Evolutionary conservation across 2,113 vertebrate species (phyloP).

Genomic region (Galbula dea): DNA sequence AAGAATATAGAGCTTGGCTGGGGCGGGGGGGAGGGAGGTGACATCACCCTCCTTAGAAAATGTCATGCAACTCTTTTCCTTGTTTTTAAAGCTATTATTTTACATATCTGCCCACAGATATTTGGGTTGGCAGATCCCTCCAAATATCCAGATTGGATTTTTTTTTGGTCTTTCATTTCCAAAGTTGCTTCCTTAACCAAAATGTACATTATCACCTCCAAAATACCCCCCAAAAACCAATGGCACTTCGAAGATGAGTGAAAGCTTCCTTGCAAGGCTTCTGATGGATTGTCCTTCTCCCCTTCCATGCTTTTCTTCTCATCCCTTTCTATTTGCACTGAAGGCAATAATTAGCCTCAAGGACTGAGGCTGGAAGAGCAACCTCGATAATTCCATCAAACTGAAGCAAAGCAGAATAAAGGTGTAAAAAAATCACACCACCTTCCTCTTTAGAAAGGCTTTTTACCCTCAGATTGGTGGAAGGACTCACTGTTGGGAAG

Average conservation of each 20-base stretch:
- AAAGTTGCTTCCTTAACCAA: conserved; percentile 10
- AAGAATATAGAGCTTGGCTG: background rate
- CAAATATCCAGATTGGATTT: conserved; percentile 24
- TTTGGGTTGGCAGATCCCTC: conserved; percentile 46
- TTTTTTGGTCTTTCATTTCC: background rate
- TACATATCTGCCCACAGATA: conserved; percentile 36
- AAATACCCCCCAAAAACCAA: background rate
- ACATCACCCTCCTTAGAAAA: conserved; percentile 47
- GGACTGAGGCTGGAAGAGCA: background rate
- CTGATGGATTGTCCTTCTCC: background rate
- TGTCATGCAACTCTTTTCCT: background rate
- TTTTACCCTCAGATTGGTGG: background rate
- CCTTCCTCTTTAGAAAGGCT: background rate
- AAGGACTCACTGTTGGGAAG: background rate
- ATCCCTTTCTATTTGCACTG: background rate
- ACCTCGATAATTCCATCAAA: too few relatives aligned
- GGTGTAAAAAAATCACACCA: background rate
- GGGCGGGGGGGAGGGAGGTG: background rate
- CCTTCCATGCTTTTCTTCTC: background rate
- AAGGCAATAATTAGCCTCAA: background rate
- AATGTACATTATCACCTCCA: background rate
- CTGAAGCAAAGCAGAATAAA: too few relatives aligned
- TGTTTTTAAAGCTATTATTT: conserved; percentile 51
- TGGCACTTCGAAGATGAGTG: background rate
- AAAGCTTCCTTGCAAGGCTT: background rate